Percentiles rank a stretch among this genome's conserved stretches.
phyloP scores from a whole-genome alignment of 2,797 vertebrate genomes.

The Pipistrellus pipistrellus region DNA sequence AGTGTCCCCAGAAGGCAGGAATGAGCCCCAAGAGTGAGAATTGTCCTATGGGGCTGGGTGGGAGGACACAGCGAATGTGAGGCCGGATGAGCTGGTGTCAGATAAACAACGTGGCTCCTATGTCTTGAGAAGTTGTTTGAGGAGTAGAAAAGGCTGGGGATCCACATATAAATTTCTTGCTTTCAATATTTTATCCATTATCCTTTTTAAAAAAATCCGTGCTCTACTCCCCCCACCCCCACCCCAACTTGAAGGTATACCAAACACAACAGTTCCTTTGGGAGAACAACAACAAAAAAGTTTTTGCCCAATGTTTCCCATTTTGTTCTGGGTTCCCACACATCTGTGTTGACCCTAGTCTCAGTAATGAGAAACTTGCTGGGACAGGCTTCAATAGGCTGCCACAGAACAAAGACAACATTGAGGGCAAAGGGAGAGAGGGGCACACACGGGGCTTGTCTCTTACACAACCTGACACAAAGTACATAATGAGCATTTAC shows the following conservation, averaged over 20 bases:
- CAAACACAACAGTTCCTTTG: background rate
- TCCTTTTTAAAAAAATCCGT: background rate
- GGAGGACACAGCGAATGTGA: background rate
- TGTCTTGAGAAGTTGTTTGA: background rate
- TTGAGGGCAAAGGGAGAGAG: background rate
- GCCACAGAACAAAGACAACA: background rate
- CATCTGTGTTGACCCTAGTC: slow-evolving; percentile 3
- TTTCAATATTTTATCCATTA: slow-evolving; percentile 34
- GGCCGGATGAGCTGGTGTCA: background rate
- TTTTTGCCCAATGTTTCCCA: background rate
- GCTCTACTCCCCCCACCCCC: background rate
- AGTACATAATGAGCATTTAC: slow-evolving; percentile 13
- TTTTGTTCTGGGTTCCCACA: slow-evolving; percentile 40
- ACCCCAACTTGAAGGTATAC: background rate
- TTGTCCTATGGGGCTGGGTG: background rate
- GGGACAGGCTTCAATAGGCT: background rate
- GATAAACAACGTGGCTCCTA: background rate
- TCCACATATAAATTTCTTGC: background rate
- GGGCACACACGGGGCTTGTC: background rate
- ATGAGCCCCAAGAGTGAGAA: slow-evolving; percentile 7
- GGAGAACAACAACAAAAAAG: background rate
- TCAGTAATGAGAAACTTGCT: slow-evolving; percentile 23
- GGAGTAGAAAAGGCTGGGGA: background rate
- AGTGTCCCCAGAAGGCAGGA: background rate
- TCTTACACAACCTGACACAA: slow-evolving; percentile 19